These are phyloP conservation scores for Temnothorax unifasciatus DNA, from an alignment of 2,888 invertebrate genomes.

Conservation along the genomic window DNA sequence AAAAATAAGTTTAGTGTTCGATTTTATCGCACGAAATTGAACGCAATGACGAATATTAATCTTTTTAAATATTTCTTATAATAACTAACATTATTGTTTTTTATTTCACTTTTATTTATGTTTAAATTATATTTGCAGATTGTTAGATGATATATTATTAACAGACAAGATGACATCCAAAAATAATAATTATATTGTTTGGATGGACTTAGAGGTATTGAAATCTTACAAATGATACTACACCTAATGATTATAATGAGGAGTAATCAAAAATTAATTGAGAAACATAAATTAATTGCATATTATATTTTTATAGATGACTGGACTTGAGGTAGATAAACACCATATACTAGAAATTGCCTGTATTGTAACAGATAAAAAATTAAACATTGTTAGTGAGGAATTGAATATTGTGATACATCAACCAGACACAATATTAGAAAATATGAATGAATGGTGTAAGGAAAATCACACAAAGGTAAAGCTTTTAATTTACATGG, in stretches of 20 bases:
- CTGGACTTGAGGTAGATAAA: constrained; percentile 92
- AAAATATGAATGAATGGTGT: constrained; percentile 95
- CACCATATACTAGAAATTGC: constrained; percentile 96
- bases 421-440: constrained; percentile 91
- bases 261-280: background rate
- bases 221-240: constrained; percentile 84
- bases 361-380: constrained; percentile 94
- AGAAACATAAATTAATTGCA: constrained; percentile 43
- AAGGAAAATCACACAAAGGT: constrained; percentile 92
- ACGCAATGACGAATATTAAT: background rate
- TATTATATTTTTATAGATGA: constrained; percentile 89
- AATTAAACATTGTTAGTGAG: constrained; percentile 92
- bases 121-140: background rate
- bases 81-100: background rate
- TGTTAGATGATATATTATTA: background rate
- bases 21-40: background rate
- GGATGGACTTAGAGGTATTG: constrained; percentile 93
- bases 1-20: background rate
- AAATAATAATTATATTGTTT: constrained; percentile 87
- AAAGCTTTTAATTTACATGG: constrained; percentile 69
- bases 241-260: background rate
- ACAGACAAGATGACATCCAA: constrained; percentile 50
- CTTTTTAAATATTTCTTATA: background rate
- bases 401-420: constrained; percentile 93
- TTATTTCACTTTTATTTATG: background rate